Percentiles rank a stretch among this genome's conserved stretches.
Evolutionary conservation across 2,113 vertebrate species (phyloP).

Genomic region (Ailurus styani): DNA sequence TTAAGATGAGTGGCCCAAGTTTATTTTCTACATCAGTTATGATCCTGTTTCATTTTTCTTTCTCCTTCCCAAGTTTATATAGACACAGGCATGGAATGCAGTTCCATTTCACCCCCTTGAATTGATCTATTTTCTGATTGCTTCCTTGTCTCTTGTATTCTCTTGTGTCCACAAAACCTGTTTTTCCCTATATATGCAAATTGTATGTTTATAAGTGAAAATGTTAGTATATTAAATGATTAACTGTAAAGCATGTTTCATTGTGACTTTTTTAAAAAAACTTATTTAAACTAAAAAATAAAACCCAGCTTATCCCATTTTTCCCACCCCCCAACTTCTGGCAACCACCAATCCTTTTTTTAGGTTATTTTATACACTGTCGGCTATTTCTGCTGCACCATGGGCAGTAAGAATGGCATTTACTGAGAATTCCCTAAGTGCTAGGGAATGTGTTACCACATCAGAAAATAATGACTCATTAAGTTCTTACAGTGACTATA

Average conservation of each 20-base stretch:
- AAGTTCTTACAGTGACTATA: not conserved
- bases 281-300: not conserved
- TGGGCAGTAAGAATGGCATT: not conserved
- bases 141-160: not conserved
- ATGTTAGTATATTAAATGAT: conserved; percentile 72
- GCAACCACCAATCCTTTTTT: not conserved
- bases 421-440: not conserved
- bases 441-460: not conserved
- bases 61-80: not conserved
- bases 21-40: not conserved
- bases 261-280: not conserved
- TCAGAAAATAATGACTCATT: not conserved
- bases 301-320: not conserved
- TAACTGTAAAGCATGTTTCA: conserved; percentile 51
- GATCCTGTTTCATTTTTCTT: not conserved
- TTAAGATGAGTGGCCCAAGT: not conserved
- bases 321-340: not conserved
- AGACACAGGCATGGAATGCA: not conserved
- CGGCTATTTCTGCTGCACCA: not conserved
- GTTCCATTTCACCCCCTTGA: not conserved
- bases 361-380: not conserved
- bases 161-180: not conserved
- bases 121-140: not conserved
- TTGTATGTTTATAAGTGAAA: conserved; percentile 69
- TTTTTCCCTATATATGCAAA: conserved; percentile 33